Evolutionary conservation across 2,888 invertebrate species (phyloP).

Genomic region (Synergus gifuensis): DNA sequence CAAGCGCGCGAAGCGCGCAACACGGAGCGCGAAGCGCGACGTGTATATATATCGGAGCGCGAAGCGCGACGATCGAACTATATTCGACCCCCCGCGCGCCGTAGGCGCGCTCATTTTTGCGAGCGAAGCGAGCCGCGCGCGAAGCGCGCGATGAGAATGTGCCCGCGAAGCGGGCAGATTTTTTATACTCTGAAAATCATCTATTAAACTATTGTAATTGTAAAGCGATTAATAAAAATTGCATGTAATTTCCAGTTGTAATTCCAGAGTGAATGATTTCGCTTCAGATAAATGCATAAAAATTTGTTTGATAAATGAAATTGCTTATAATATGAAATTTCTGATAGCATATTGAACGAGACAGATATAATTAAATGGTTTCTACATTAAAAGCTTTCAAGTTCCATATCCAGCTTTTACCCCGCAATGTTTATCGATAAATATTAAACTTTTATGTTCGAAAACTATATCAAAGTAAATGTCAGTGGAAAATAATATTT

Average conservation of each 20-base stretch:
- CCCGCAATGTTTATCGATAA: slow-evolving; percentile 30
- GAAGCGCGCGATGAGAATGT: too few species aligned
- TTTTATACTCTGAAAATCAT: not conserved
- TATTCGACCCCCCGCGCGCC: too few species aligned
- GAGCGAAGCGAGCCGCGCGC: too few species aligned
- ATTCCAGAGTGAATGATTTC: not conserved
- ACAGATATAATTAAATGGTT: slow-evolving; percentile 5
- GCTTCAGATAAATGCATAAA: not conserved
- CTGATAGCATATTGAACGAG: not conserved
- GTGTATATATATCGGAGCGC: too few species aligned
- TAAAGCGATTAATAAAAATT: not conserved
- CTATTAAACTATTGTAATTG: not conserved
- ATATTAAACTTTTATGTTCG: slow-evolving; percentile 2
- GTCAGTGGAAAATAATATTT: slow-evolving; percentile 4
- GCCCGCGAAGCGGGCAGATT: too few species aligned
- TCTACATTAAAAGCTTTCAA: slow-evolving; percentile 4
- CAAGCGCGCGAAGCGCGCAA: too few species aligned
- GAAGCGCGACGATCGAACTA: too few species aligned
- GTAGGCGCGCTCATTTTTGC: too few species aligned
- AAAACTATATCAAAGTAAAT: slow-evolving; percentile 18
- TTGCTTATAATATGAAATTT: not conserved
- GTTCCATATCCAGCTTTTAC: slow-evolving; percentile 13
- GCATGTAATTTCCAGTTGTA: not conserved
- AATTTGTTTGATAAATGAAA: not conserved
- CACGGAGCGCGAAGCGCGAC: too few species aligned